Percentiles rank a stretch among this genome's conserved stretches.
phyloP scores from a whole-genome alignment of 2,888 invertebrate species.

The Monopis laevigella region DNA sequence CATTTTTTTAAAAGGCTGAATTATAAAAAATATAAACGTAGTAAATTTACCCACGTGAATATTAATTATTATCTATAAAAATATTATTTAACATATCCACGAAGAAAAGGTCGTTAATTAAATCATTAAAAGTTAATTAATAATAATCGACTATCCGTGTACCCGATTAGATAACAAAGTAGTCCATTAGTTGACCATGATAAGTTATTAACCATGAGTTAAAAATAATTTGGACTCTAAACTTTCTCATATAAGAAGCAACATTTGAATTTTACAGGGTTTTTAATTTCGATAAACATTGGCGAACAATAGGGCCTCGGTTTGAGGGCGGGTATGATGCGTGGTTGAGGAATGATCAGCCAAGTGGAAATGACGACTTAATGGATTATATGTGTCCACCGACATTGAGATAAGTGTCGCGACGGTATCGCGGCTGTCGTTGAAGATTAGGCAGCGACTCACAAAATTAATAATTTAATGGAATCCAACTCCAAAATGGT shows the following conservation, averaged over 20 bases:
- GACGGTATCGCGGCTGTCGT: constrained; percentile 48
- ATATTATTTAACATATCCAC: too few species aligned
- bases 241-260: too few species aligned
- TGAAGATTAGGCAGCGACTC: constrained; percentile 57
- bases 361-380: constrained; percentile 66
- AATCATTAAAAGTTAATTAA: constrained; percentile 65
- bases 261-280: too few species aligned
- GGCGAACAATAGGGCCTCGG: constrained; percentile 53
- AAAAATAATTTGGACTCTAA: too few species aligned
- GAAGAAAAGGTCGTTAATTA: constrained; percentile 61
- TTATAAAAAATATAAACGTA: too few species aligned
- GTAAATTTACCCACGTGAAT: too few species aligned
- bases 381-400: constrained; percentile 65
- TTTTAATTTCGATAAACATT: constrained; percentile 54
- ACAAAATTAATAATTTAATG: constrained; percentile 61
- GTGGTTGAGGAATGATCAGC: constrained; percentile 64
- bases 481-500: constrained; percentile 47
- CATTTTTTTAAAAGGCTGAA: too few species aligned
- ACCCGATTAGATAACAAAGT: constrained; percentile 65
- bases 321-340: constrained; percentile 54
- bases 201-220: constrained; percentile 29
- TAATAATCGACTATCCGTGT: constrained; percentile 60
- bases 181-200: constrained; percentile 58
- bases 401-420: constrained; percentile 65
- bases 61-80: too few species aligned